Evolutionary conservation across 2,113 vertebrate genomes (phyloP).

Genomic region (Myotis yumanensis): DNA sequence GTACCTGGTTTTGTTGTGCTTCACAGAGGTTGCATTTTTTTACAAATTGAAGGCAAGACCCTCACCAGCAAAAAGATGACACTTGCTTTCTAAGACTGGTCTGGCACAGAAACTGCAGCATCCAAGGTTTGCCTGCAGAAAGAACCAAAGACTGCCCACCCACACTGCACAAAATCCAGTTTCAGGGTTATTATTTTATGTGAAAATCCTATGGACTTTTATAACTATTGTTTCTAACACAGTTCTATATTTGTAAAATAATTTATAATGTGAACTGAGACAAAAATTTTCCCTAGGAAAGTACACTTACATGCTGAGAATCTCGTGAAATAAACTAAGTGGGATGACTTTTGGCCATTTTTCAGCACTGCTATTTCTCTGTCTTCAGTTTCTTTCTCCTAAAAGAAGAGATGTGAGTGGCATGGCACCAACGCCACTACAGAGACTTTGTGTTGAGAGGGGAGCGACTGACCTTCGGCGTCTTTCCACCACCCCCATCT

Average conservation of each 20-base stretch:
- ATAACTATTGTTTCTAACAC: constrained; percentile 84
- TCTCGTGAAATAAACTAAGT: constrained; percentile 57
- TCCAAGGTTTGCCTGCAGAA: neutral
- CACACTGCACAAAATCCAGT: constrained; percentile 21
- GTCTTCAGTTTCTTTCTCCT: neutral
- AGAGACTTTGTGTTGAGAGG: neutral
- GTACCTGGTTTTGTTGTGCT: neutral
- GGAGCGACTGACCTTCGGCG: neutral
- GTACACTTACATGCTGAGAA: constrained; percentile 34
- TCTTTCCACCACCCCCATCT: neutral
- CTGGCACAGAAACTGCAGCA: too few relatives aligned
- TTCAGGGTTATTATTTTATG: constrained; percentile 69
- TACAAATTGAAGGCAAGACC: neutral
- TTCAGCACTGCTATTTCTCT: neutral
- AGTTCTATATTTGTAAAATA: constrained; percentile 87
- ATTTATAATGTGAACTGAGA: constrained; percentile 86
- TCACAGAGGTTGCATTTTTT: neutral
- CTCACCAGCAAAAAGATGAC: neutral
- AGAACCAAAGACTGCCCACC: constrained; percentile 61
- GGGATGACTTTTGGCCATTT: neutral
- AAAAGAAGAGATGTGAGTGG: neutral
- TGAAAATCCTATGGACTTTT: constrained; percentile 79
- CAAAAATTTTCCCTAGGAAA: constrained; percentile 55
- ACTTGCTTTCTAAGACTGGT: neutral
- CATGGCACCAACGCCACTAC: neutral